Evolutionary conservation across 30 jellyfish, hydroid and myxozoan genomes (phyloP).

Genomic region (Hydractinia symbiolongicarpus): DNA sequence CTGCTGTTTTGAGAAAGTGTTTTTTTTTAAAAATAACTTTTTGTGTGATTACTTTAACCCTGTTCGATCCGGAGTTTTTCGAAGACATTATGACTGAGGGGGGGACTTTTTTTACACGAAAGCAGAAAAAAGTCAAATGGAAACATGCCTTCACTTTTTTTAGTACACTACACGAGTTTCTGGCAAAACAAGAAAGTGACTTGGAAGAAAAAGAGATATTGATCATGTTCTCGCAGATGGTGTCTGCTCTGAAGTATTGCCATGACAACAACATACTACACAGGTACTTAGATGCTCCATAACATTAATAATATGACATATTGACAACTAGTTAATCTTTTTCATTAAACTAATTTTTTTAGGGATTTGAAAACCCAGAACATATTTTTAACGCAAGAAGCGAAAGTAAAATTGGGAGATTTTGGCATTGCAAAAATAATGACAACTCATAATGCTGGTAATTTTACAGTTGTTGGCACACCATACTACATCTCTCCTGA

Average conservation of each 20-base stretch:
- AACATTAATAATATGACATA: too few relatives aligned
- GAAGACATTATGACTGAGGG: not conserved
- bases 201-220: conserved; percentile 67
- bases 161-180: conserved; percentile 58
- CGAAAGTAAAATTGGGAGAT: conserved; percentile 84
- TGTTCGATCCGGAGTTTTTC: not conserved
- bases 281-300: conserved; percentile 28
- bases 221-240: conserved; percentile 76
- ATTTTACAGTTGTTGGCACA: conserved; percentile 86
- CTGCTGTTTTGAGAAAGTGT: not conserved
- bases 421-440: conserved; percentile 88
- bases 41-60: not conserved
- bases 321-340: too few relatives aligned
- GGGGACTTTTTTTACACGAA: too few relatives aligned
- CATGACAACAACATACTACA: conserved; percentile 76
- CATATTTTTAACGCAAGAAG: conserved; percentile 71
- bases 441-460: conserved; percentile 77
- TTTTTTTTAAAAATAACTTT: not conserved
- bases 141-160: not conserved
- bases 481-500: conserved; percentile 93
- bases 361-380: conserved; percentile 89
- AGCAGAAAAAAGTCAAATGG: too few relatives aligned
- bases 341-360: not conserved
- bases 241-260: conserved; percentile 63
- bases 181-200: conserved; percentile 57